Evolutionary conservation across 2,113 vertebrate species (phyloP).

Genomic region (Rhabdomys dilectus): DNA sequence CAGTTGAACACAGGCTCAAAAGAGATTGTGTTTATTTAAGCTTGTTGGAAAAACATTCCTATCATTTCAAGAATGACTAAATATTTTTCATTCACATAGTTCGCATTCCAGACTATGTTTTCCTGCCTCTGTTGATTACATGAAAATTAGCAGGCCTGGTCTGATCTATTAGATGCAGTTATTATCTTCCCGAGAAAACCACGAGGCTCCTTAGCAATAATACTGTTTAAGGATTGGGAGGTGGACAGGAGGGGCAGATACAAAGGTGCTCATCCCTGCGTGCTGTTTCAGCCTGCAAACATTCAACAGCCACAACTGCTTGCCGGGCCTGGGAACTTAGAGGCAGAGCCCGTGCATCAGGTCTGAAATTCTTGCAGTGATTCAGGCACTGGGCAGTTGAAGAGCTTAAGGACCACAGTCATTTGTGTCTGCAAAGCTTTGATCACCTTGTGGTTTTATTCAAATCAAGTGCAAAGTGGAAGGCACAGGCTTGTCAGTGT

Average conservation of each 20-base stretch:
- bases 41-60: conserved; percentile 93
- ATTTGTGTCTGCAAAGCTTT: neutral
- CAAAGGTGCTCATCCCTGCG: neutral
- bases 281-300: neutral
- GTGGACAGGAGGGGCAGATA: neutral
- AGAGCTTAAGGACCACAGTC: neutral
- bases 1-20: conserved; percentile 87
- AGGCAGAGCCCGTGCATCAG: neutral
- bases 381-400: neutral
- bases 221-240: conserved; percentile 28
- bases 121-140: conserved; percentile 88
- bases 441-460: neutral
- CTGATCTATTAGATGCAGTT: conserved; percentile 75
- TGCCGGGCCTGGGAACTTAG: too few relatives aligned
- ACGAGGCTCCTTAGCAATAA: conserved; percentile 55
- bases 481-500: neutral
- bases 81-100: conserved; percentile 92
- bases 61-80: conserved; percentile 94
- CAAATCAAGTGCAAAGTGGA: neutral
- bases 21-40: conserved; percentile 91
- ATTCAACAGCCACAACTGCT: too few relatives aligned
- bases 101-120: conserved; percentile 88
- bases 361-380: neutral
- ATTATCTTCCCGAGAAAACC: conserved; percentile 68
- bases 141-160: conserved; percentile 87